Conservation (phyloP, 2,888 invertebrate species). For the Stenoptilia bipunctidactyla region DNA sequence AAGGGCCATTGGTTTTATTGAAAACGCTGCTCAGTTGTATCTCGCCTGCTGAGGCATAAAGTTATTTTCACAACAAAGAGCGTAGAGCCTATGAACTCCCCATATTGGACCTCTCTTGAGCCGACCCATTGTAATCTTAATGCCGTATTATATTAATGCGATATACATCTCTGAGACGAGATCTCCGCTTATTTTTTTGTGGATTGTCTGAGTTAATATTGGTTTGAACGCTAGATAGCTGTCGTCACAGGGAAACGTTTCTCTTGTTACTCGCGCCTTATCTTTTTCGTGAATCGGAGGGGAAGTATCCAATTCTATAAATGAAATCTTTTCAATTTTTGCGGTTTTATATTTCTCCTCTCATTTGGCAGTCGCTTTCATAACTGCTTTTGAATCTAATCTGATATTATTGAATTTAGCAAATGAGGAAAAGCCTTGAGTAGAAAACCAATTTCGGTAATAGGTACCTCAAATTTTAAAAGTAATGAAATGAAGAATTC, state of each 20-base stretch:
- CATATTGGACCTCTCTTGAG: slow-evolving; percentile 67
- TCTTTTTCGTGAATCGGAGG: slow-evolving; percentile 38
- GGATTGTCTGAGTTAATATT: slow-evolving; percentile 52
- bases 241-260: slow-evolving; percentile 31
- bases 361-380: slow-evolving; percentile 10
- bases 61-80: slow-evolving; percentile 69
- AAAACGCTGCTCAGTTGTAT: slow-evolving; percentile 50
- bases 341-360: slow-evolving; percentile 24
- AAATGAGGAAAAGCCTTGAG: not conserved
- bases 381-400: slow-evolving; percentile 11
- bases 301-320: slow-evolving; percentile 48
- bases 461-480: not conserved
- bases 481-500: too few species aligned
- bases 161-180: slow-evolving; percentile 60
- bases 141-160: slow-evolving; percentile 70
- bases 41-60: slow-evolving; percentile 58
- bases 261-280: slow-evolving; percentile 46
- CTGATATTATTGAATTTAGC: slow-evolving; percentile 6
- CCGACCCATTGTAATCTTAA: slow-evolving; percentile 67
- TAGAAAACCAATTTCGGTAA: too few species aligned
- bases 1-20: slow-evolving; percentile 59
- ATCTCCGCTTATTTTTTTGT: slow-evolving; percentile 48
- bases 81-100: slow-evolving; percentile 53
- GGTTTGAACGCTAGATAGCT: slow-evolving; percentile 34
- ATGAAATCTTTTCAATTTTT: slow-evolving; percentile 35